Percentiles rank a stretch among this genome's conserved stretches.
phyloP scores from a whole-genome alignment of 2,888 invertebrate genomes.

The Megastigmus dorsalis region DNA sequence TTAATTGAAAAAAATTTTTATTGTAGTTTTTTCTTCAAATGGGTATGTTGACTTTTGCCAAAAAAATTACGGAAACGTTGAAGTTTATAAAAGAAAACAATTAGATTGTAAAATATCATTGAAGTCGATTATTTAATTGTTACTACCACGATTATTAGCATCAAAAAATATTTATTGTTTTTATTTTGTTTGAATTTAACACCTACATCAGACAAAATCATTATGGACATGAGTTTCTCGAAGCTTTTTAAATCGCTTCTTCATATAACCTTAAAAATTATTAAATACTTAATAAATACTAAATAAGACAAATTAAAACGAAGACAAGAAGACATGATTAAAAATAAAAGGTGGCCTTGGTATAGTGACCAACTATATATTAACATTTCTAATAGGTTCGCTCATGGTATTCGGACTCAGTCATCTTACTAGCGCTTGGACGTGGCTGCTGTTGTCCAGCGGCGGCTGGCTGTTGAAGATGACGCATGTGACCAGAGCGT shows the following conservation, averaged over 20 bases:
- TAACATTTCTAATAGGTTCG: constrained; percentile 31
- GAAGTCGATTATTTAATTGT: too few relatives aligned
- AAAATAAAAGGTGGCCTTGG: too few relatives aligned
- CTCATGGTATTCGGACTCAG: constrained; percentile 19
- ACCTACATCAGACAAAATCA: neutral
- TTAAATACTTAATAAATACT: too few relatives aligned
- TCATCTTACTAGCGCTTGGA: neutral
- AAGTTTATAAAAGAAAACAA: neutral
- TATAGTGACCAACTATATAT: neutral
- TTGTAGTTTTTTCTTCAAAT: too few relatives aligned
- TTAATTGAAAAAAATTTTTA: neutral
- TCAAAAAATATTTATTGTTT: too few relatives aligned
- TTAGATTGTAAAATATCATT: too few relatives aligned
- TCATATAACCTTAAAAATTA: neutral
- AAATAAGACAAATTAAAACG: too few relatives aligned
- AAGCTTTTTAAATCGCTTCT: neutral
- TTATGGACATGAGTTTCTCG: neutral
- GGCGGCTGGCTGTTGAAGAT: constrained; percentile 78
- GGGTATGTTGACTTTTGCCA: too few relatives aligned
- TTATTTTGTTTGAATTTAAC: too few relatives aligned
- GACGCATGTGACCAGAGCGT: constrained; percentile 80
- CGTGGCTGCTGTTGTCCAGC: neutral
- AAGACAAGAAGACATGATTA: too few relatives aligned
- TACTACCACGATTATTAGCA: too few relatives aligned
- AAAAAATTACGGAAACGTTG: neutral